A percentile compares a stretch with the other conserved stretches of the same genome.
These are phyloP conservation scores for Psilopogon haemacephalus DNA, from an alignment of 2,113 vertebrate species.

Conservation along the genomic window DNA sequence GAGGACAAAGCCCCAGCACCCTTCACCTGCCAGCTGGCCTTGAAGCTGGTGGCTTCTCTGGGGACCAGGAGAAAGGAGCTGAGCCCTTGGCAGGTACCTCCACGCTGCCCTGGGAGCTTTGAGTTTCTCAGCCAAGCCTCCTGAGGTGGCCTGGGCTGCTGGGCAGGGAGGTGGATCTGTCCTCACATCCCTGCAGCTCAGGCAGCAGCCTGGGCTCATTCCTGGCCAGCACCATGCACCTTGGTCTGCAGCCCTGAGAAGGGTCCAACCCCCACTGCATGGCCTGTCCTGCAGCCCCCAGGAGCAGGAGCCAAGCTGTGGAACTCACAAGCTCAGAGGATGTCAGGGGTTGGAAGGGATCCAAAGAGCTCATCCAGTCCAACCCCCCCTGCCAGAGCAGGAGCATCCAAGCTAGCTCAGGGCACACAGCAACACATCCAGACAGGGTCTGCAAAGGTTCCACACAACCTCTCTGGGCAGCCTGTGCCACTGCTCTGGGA, in stretches of 20 bases:
- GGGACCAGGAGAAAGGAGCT: not conserved
- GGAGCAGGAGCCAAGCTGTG: not conserved
- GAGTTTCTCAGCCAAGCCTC: no score
- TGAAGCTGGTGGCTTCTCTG: not conserved
- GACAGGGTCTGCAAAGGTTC: no score
- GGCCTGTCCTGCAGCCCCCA: not conserved
- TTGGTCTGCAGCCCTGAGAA: not conserved
- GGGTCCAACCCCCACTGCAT: not conserved
- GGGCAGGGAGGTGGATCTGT: not conserved
- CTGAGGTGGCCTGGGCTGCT: rapidly evolving
- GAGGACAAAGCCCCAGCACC: slow-evolving; percentile 12
- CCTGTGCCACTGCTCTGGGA: no score
- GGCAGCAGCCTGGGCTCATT: not conserved
- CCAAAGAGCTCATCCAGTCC: no score
- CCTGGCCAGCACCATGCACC: rapidly evolving
- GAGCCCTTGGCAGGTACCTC: not conserved
- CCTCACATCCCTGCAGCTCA: rapidly evolving
- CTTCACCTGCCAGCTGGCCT: slow-evolving; percentile 43
- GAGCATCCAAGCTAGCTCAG: no score
- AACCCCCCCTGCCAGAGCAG: no score
- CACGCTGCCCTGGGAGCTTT: no score
- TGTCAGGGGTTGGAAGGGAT: no score
- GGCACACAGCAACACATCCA: no score
- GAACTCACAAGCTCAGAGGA: not conserved
- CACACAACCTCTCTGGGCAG: not conserved